These are phyloP conservation scores for Ceraclea dissimilis DNA, from an alignment of 2,888 invertebrate species.

Conservation along the genomic window DNA sequence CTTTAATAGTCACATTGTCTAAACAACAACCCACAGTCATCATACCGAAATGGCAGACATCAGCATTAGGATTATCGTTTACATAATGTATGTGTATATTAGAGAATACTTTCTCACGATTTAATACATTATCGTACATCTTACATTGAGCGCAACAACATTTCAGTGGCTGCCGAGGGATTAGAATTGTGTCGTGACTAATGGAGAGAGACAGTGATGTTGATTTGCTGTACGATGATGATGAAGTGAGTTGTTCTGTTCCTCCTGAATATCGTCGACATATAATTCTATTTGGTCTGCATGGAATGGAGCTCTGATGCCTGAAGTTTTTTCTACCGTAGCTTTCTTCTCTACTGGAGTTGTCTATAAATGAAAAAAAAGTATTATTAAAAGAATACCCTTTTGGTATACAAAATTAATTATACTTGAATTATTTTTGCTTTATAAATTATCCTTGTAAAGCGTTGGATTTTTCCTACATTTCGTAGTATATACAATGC, in stretches of 20 bases:
- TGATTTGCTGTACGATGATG: background rate
- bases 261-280: background rate
- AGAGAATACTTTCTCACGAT: background rate
- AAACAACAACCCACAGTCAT: background rate
- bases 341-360: background rate
- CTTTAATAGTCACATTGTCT: background rate
- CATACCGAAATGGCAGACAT: background rate
- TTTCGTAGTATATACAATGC: too few species aligned
- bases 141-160: background rate
- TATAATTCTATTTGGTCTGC: background rate
- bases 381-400: background rate
- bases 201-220: background rate
- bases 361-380: background rate
- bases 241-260: background rate
- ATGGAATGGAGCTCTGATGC: background rate
- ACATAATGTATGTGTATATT: background rate
- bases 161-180: background rate
- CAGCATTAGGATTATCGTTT: background rate
- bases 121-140: background rate
- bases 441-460: too few species aligned
- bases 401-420: background rate
- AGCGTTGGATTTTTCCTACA: too few species aligned
- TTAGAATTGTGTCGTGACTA: background rate
- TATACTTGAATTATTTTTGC: too few species aligned
- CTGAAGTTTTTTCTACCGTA: slow-evolving; percentile 24